Percentiles rank a stretch among this genome's conserved stretches.
Conservation (phyloP, 2,797 vertebrate genomes). For the Anguilla obscura region DNA sequence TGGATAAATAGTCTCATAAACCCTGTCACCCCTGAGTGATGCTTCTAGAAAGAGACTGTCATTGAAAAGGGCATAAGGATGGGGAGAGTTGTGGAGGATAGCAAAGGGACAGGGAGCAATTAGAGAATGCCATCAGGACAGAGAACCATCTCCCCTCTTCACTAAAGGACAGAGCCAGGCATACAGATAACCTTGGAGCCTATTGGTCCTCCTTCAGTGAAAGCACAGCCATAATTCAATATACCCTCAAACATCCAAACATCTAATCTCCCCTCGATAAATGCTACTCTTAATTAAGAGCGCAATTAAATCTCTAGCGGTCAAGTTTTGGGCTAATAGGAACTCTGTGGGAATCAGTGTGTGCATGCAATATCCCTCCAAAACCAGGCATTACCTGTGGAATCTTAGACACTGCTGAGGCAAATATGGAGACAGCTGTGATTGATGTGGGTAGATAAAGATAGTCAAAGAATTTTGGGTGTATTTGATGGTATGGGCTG, state of each 20-base stretch:
- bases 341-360: conserved; percentile 54
- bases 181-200: conserved; percentile 78
- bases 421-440: background rate
- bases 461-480: background rate
- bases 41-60: background rate
- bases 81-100: conserved; percentile 51
- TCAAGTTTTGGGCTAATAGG: conserved; percentile 66
- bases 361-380: conserved; percentile 30
- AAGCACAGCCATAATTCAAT: conserved; percentile 78
- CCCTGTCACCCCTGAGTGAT: background rate
- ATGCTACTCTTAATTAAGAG: conserved; percentile 80
- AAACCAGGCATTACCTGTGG: background rate
- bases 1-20: background rate
- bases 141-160: conserved; percentile 43
- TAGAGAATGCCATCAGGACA: conserved; percentile 40
- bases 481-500: background rate
- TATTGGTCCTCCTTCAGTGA: conserved; percentile 77
- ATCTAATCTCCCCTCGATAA: conserved; percentile 75
- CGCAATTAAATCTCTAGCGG: conserved; percentile 78
- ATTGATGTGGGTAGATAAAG: background rate
- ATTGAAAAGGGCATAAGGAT: conserved; percentile 37
- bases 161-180: conserved; percentile 66
- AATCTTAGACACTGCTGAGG: background rate
- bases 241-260: conserved; percentile 60
- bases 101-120: conserved; percentile 36